Conservation (phyloP, 1,140 invertebrate species). For the Drosophila yakuba region DNA sequence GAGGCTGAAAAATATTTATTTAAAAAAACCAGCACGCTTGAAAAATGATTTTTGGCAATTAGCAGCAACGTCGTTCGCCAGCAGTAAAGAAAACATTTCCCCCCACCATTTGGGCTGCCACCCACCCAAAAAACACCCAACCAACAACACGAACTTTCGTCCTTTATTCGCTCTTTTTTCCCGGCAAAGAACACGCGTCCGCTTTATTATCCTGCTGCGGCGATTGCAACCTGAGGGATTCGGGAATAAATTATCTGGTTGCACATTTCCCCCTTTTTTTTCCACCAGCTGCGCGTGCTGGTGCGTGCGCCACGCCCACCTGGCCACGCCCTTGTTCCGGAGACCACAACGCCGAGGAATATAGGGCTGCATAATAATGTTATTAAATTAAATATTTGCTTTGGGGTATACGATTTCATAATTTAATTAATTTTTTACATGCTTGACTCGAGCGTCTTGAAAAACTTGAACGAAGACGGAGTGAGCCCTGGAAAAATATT, state of each 20-base stretch:
- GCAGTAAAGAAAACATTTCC: conserved; percentile 30
- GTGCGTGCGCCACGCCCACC: conserved; percentile 71
- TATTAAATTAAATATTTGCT: conserved; percentile 83
- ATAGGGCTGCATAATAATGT: conserved; percentile 72
- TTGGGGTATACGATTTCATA: conserved; percentile 80
- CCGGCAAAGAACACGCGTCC: conserved; percentile 54
- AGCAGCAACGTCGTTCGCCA: conserved; percentile 49
- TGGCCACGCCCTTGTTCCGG: conserved; percentile 31
- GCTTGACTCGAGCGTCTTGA: conserved; percentile 54
- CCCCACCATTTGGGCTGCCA: not conserved
- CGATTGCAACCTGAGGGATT: conserved; percentile 69
- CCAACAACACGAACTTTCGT: not conserved
- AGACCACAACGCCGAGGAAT: not conserved
- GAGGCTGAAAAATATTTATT: conserved; percentile 41
- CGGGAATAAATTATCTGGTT: conserved; percentile 49
- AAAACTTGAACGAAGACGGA: conserved; percentile 6
- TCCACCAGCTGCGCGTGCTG: conserved; percentile 54
- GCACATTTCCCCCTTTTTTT: conserved; percentile 51
- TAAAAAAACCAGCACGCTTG: conserved; percentile 59
- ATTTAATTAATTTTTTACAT: conserved; percentile 78
- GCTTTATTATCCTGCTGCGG: conserved; percentile 70
- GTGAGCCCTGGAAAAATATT: conserved; percentile 61
- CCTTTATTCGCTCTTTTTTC: conserved; percentile 30
- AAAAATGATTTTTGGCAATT: conserved; percentile 82
- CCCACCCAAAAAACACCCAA: not conserved